Evolutionary conservation across 92 coral and sea anemone genomes (phyloP).

Genomic region (Phymanthus crucifer): DNA sequence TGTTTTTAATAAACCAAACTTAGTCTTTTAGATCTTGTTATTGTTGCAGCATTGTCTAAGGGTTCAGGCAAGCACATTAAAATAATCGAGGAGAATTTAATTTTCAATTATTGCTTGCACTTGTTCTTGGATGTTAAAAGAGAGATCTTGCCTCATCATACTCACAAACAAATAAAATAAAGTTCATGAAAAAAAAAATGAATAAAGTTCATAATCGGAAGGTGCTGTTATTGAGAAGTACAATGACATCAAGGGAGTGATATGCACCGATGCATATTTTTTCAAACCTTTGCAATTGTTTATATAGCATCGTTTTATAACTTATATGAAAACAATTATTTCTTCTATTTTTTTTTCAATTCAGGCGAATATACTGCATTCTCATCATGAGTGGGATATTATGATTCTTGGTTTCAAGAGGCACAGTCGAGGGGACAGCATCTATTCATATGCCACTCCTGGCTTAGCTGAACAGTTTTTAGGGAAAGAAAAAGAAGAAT

Average conservation of each 20-base stretch:
- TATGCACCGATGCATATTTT: neutral
- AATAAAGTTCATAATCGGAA: neutral
- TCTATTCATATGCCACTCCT: neutral
- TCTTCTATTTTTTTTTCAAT: neutral
- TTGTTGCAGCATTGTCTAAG: no score
- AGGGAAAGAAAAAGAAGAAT: neutral
- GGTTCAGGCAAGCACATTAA: slow-evolving; percentile 4
- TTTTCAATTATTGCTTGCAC: slow-evolving; percentile 11
- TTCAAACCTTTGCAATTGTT: neutral
- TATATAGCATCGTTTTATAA: neutral
- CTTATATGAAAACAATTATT: neutral
- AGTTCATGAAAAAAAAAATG: neutral
- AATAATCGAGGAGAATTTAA: slow-evolving; percentile 11
- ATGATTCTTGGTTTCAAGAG: neutral
- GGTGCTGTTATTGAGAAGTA: neutral
- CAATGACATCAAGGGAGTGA: neutral
- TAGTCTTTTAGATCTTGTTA: no score
- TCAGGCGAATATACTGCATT: neutral
- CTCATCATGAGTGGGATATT: neutral
- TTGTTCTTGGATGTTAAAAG: slow-evolving; percentile 15
- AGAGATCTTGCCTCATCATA: neutral
- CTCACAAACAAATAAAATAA: neutral
- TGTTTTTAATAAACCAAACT: no score
- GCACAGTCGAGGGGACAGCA: slow-evolving; percentile 8
- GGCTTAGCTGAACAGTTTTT: neutral